phyloP scores from a whole-genome alignment of 2,797 vertebrate genomes.

The Pangasius larnaudii region DNA sequence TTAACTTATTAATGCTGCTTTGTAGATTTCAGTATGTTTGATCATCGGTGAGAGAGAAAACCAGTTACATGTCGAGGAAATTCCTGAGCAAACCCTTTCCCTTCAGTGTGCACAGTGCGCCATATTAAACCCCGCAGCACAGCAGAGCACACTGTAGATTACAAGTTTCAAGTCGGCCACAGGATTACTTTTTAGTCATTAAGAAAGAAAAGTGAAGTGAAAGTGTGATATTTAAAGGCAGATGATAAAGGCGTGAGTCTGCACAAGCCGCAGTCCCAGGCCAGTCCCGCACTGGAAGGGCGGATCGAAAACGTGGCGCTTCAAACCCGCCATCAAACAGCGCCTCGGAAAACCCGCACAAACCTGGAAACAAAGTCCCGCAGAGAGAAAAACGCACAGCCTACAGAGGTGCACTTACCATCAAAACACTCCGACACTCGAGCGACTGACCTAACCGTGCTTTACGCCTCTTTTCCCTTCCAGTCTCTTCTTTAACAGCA shows the following conservation, averaged over 20 bases:
- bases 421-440: conserved; percentile 49
- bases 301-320: conserved; percentile 79
- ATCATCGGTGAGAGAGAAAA: not conserved
- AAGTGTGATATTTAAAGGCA: not conserved
- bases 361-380: conserved; percentile 27
- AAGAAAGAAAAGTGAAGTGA: not conserved
- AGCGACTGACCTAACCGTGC: conserved; percentile 60
- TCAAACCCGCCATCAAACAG: conserved; percentile 50
- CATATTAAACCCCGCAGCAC: not conserved
- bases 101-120: not conserved
- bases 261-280: not conserved
- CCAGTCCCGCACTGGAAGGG: conserved; percentile 46
- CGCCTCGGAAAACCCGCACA: conserved; percentile 31
- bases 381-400: not conserved
- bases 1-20: not conserved
- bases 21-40: not conserved
- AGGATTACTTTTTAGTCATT: not conserved
- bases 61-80: not conserved
- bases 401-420: conserved; percentile 70
- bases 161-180: not conserved
- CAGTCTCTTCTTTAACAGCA: conserved; percentile 60
- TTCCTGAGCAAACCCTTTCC: not conserved
- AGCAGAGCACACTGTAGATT: not conserved
- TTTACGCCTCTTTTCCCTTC: conserved; percentile 55
- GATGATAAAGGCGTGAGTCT: not conserved